Base-by-base conservation (phyloP, 2,113 vertebrate genomes). In the Gasterosteus nipponicus region DNA sequence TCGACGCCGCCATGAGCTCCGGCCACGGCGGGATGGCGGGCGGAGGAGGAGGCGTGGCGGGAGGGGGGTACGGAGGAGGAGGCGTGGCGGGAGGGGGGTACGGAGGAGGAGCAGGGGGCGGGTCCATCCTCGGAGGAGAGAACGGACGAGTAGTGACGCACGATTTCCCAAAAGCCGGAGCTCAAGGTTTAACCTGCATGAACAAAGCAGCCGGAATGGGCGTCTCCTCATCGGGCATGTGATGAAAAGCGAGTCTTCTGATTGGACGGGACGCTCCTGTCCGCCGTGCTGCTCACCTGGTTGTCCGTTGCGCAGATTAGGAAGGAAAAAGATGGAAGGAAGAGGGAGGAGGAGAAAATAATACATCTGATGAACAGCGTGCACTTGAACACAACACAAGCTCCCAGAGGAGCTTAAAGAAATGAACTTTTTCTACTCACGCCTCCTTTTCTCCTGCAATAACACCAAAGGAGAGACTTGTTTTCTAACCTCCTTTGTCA, bases 151-250 rank as follows among this genome's bases (percentile, higher is more conserved):
- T 97, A 73, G 93, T 96, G 91, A 95, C 94, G 44, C 96, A 96
- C 0, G 95, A 97, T 80, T 96, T 96, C 86, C 94, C 94, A 8
- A 96, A 96, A 91, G 46, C 78, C 0, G 94, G 96, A 90, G 94
- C 96, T 92, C 96, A 96, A 83, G 95, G 95, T 0, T 94, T 97
- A 84, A 96, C 96, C 47, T 97, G 96, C 93, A 96, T 97, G 96
- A 95, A 96, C 89, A 96, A 97, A 92, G 93, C 94, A 74, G 94
- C 94, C n/a, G 95, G 96, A 77, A 94, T 96, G 91, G 95, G 96
- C 84, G 92, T 96, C 89, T 94, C 96, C 91, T 96, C 97, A 73
- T 95, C 95, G 0, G 96, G 95, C 93, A 96, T 95, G 91, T 96
- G 96, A 95, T 84, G 87, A 73, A 16, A 73, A 63, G 16, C 1